phyloP scores from a whole-genome alignment of 1,140 invertebrate genomes.

The Spodoptera litura region DNA sequence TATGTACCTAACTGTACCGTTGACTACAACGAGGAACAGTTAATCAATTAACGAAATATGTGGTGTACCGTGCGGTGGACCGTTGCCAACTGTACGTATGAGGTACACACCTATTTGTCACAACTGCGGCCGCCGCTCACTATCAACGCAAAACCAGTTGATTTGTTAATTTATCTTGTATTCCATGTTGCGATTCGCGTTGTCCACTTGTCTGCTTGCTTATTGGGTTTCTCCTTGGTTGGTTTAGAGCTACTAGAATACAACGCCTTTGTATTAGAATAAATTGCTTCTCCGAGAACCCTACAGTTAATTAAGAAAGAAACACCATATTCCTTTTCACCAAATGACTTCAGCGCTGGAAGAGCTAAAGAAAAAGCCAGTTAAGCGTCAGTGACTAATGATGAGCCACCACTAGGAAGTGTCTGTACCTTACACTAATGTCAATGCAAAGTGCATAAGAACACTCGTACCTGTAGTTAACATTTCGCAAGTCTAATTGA shows the following conservation, averaged over 20 bases:
- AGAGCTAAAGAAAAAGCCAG: constrained; percentile 19
- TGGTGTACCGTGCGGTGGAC: constrained; percentile 49
- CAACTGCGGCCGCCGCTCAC: constrained; percentile 6
- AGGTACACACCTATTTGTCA: constrained; percentile 46
- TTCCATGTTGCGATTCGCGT: constrained; percentile 15
- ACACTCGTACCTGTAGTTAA: constrained; percentile 35
- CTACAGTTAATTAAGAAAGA: neutral
- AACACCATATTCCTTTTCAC: constrained; percentile 8
- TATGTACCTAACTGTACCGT: constrained; percentile 54
- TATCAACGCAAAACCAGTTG: constrained; percentile 36
- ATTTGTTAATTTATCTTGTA: constrained; percentile 39
- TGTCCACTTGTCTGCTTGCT: constrained; percentile 31
- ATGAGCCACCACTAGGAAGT: constrained; percentile 28
- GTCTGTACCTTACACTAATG: constrained; percentile 33
- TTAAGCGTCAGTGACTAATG: constrained; percentile 30
- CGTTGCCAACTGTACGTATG: constrained; percentile 35
- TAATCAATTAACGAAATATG: constrained; percentile 69
- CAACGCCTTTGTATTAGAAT: neutral
- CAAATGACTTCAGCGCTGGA: neutral
- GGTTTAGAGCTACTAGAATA: neutral
- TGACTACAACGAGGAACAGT: constrained; percentile 55
- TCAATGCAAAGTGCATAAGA: constrained; percentile 10
- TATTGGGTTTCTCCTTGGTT: neutral
- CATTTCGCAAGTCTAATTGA: constrained; percentile 43
- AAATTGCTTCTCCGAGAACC: neutral